Percentiles rank a stretch among this genome's conserved stretches.
These are phyloP conservation scores for Siniperca knerii DNA, from an alignment of 2,113 vertebrate genomes.

Conservation along the genomic window DNA sequence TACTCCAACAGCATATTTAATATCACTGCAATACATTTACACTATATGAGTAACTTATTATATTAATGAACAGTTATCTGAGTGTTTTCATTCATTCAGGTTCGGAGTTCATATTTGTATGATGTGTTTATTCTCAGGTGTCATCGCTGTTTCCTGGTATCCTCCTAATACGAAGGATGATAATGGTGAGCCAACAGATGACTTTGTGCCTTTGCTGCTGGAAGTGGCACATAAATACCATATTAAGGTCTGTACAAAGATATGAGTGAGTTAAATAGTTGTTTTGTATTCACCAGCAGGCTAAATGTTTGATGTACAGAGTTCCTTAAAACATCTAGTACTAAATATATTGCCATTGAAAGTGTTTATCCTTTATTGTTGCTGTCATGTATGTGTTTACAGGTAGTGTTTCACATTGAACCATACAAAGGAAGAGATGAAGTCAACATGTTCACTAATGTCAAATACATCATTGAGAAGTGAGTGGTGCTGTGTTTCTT, in stretches of 20 bases:
- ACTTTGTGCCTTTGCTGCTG: conserved; percentile 90
- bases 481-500: conserved; percentile 77
- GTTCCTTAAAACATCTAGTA: background rate
- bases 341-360: background rate
- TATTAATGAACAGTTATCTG: background rate
- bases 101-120: conserved; percentile 24
- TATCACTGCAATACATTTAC: background rate
- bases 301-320: background rate
- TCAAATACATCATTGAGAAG: conserved; percentile 96
- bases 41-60: background rate
- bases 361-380: background rate
- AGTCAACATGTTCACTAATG: conserved; percentile 89
- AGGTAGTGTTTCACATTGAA: conserved; percentile 97
- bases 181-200: conserved; percentile 90
- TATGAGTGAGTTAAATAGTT: background rate
- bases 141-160: conserved; percentile 96
- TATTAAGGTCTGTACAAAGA: conserved; percentile 88
- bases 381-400: conserved; percentile 58
- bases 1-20: background rate
- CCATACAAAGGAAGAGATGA: conserved; percentile 95
- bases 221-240: conserved; percentile 93
- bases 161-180: conserved; percentile 91
- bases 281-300: background rate
- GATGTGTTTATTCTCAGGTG: conserved; percentile 83
- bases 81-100: background rate